These are phyloP conservation scores for Eulemur rubriventer DNA, from an alignment of 2,797 vertebrate species.

Conservation along the genomic window DNA sequence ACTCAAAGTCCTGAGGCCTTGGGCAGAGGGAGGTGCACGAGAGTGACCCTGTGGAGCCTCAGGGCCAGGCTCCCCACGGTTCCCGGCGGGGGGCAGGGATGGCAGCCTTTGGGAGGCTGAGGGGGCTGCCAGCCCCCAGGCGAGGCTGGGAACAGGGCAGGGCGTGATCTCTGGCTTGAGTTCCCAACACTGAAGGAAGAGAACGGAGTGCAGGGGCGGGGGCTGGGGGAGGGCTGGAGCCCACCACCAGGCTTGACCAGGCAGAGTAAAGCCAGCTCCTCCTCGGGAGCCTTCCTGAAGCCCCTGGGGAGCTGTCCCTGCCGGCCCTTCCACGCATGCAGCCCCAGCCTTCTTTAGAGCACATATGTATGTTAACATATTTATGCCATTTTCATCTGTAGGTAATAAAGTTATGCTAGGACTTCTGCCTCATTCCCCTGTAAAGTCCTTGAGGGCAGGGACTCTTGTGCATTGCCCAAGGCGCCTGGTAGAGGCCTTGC, in stretches of 20 bases:
- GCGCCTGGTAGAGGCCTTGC: neutral
- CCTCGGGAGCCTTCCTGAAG: neutral
- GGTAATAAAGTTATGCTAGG: neutral
- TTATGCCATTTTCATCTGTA: neutral
- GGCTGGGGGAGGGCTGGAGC: neutral
- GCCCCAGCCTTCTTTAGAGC: neutral
- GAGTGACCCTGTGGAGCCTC: neutral
- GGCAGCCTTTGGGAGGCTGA: neutral
- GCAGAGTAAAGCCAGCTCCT: neutral
- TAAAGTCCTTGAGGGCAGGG: neutral
- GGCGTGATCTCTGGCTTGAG: neutral
- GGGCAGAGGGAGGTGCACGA: neutral
- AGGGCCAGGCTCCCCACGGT: neutral
- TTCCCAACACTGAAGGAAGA: neutral
- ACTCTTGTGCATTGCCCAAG: neutral
- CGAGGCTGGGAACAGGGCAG: neutral
- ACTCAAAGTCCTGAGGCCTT: neutral
- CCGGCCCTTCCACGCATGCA: accelerated
- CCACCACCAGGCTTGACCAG: neutral
- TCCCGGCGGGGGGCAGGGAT: accelerated
- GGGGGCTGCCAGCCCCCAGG: accelerated
- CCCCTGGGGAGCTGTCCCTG: neutral
- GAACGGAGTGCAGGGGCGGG: neutral
- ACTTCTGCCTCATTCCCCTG: neutral
- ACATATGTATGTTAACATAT: neutral